These are phyloP conservation scores for Dolichallabes microphthalmus DNA, from an alignment of 2,113 vertebrate genomes.

Conservation along the genomic window DNA sequence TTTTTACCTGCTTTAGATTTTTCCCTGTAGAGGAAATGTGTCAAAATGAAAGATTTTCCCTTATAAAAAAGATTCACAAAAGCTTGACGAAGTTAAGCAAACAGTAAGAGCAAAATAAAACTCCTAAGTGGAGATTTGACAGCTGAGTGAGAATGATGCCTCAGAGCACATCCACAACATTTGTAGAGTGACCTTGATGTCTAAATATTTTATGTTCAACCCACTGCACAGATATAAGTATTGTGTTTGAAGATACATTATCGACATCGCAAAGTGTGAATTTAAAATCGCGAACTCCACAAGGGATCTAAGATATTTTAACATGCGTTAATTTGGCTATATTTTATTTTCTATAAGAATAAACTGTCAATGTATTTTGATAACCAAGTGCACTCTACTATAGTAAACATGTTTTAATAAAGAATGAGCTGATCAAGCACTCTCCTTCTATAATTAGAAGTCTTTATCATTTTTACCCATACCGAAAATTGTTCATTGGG, in stretches of 20 bases:
- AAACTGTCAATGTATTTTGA: background rate
- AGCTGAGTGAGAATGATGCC: slow-evolving; percentile 25
- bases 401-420: background rate
- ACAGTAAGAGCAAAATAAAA: slow-evolving; percentile 22
- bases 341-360: background rate
- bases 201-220: slow-evolving; percentile 25
- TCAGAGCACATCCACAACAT: slow-evolving; percentile 35
- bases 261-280: background rate
- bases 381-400: background rate
- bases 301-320: background rate
- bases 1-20: slow-evolving; percentile 38
- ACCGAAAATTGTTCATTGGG: background rate
- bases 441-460: background rate
- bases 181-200: slow-evolving; percentile 47
- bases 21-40: slow-evolving; percentile 7
- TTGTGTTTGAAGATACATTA: background rate
- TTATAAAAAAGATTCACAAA: slow-evolving; percentile 19
- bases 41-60: slow-evolving; percentile 9
- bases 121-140: slow-evolving; percentile 38
- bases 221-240: background rate
- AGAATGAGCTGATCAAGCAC: background rate
- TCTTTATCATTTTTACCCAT: background rate
- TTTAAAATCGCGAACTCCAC: background rate
- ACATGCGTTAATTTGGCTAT: background rate
- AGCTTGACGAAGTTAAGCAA: slow-evolving; percentile 39